Evolutionary conservation across 92 coral and sea anemone species (phyloP), one percentile per base, ranked within the genome.

Genomic region (Micromussa lordhowensis): DNA sequence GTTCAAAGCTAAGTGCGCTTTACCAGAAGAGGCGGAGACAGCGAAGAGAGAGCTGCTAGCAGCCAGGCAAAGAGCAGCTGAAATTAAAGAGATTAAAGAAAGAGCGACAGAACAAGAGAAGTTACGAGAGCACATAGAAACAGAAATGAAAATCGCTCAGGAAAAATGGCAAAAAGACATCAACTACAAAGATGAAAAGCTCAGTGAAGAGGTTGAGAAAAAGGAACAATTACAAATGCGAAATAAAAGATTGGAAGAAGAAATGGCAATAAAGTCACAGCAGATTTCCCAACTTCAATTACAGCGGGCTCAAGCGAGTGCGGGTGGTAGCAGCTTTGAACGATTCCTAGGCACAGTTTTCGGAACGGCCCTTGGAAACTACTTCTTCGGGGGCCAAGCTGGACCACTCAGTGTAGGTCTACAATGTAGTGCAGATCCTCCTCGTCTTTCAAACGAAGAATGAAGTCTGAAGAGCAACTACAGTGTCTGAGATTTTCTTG

Each of bases 131-230:
- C 12, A 53, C 1, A 36, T 4, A 53, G 69, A 55, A 55, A 32
- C 26, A 30, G 49, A 79, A 77, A 44, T 77, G 81, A 35, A 77
- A 51, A 51, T 26, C 13, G 38, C 35, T 48, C 81, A 24, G 5
- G 81, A 77, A 24, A 49, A 44, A 44, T 77, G 81, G 81, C 35
- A 77, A 77, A 44, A 48, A 14, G 53, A 72, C 36, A 70, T 36
- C 29, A 26, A 84, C 28, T 24, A 72, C 13, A 77, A 77, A 84
- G 79, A 51, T 18, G 64, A 72, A 51, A 30, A 28, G 69, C 53
- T 58, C 51, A 81, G 73, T 18, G 18, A 82, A 17, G 86, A 75
- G 28, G 58, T 29, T 54, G 82, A 58, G 81, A 74, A 75, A 28
- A 54, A 59, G 36, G 80, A 59, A 83, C 81, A 17, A 58, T 55